These are phyloP conservation scores for Diplodus sargus DNA, from an alignment of 2,797 vertebrate species.

Conservation along the genomic window DNA sequence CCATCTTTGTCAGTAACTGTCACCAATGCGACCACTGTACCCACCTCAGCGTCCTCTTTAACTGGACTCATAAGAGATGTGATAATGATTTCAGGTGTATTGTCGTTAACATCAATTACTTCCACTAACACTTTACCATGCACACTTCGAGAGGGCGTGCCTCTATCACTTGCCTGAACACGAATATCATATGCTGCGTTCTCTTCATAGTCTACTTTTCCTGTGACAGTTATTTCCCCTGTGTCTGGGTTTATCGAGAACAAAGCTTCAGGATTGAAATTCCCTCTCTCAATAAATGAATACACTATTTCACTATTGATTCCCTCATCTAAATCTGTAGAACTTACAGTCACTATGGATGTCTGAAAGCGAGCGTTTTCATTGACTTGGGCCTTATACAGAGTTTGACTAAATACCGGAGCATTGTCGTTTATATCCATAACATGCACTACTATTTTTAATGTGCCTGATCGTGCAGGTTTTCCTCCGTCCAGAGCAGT, in stretches of 20 bases:
- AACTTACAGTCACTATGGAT: constrained; percentile 69
- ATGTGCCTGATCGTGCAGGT: constrained; percentile 79
- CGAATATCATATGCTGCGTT: constrained; percentile 81
- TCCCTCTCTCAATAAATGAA: constrained; percentile 76
- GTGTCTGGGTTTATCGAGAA: constrained; percentile 76
- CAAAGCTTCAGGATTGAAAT: constrained; percentile 55
- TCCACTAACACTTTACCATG: constrained; percentile 85
- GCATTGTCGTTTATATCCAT: constrained; percentile 85
- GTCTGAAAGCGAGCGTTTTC: constrained; percentile 78
- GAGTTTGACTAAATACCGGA: constrained; percentile 77
- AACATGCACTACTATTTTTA: constrained; percentile 79
- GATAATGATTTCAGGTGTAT: constrained; percentile 75
- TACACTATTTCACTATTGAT: constrained; percentile 79
- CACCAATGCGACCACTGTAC: constrained; percentile 79
- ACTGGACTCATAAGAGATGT: constrained; percentile 75
- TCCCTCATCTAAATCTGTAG: constrained; percentile 79
- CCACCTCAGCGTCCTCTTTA: constrained; percentile 74
- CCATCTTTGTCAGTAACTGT: constrained; percentile 79
- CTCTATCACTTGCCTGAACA: constrained; percentile 83
- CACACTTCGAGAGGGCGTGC: constrained; percentile 70
- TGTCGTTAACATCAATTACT: constrained; percentile 78
- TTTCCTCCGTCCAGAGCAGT: constrained; percentile 86
- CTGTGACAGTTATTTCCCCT: constrained; percentile 80
- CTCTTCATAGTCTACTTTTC: constrained; percentile 82
- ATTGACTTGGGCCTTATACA: constrained; percentile 79